These are phyloP conservation scores for Heliconius erato DNA, from an alignment of 2,888 invertebrate genomes.

Conservation along the genomic window DNA sequence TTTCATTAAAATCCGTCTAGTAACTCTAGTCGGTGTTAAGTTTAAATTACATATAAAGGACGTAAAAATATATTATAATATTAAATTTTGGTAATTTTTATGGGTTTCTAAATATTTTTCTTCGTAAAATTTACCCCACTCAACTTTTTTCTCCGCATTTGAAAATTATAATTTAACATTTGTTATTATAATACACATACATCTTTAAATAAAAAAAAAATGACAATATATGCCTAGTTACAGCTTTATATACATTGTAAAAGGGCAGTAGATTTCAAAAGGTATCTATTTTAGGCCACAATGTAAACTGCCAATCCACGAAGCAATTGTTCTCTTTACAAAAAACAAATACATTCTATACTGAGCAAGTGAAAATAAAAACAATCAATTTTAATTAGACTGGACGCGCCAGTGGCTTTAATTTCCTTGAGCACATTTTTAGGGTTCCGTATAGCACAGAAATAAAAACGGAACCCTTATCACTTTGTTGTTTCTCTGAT, in stretches of 20 bases:
- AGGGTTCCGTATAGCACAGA: too few species aligned
- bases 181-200: too few species aligned
- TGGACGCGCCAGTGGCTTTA: slow-evolving; percentile 57
- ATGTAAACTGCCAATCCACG: slow-evolving; percentile 41
- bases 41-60: too few species aligned
- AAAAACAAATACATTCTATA: slow-evolving; percentile 34
- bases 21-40: neutral
- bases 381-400: slow-evolving; percentile 65
- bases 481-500: too few species aligned
- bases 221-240: neutral
- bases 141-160: too few species aligned
- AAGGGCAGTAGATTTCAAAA: slow-evolving; percentile 22
- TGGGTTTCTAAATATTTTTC: too few species aligned
- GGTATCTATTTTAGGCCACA: slow-evolving; percentile 37
- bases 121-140: too few species aligned
- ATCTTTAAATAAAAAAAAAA: too few species aligned
- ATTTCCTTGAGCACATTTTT: slow-evolving; percentile 6
- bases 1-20: neutral
- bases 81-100: too few species aligned
- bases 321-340: slow-evolving; percentile 39
- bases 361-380: slow-evolving; percentile 32
- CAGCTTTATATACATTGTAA: neutral
- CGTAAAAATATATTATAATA: too few species aligned
- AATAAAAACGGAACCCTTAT: too few species aligned
- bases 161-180: too few species aligned